phyloP scores from a whole-genome alignment of 2,888 invertebrate species.

The Corbicula japonica region DNA sequence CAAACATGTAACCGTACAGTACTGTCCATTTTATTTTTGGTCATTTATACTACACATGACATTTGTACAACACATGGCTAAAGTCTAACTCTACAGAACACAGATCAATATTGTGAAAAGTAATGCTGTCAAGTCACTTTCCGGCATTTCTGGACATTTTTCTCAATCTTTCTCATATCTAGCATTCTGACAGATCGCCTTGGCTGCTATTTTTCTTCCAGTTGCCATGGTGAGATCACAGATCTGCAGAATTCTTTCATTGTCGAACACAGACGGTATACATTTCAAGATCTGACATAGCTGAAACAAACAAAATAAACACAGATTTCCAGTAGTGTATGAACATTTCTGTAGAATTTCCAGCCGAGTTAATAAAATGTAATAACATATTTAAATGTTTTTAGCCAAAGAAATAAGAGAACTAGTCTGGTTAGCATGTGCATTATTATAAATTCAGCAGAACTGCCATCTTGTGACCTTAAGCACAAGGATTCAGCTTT shows the following conservation, averaged over 20 bases:
- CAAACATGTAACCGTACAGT: too few relatives aligned
- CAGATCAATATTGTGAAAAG: not conserved
- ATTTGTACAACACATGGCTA: too few relatives aligned
- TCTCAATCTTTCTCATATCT: conserved; percentile 51
- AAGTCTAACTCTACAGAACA: too few relatives aligned
- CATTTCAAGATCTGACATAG: conserved; percentile 92
- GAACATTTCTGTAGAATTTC: not conserved
- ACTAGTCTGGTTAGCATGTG: not conserved
- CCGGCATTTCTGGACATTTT: not conserved
- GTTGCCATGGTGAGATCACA: conserved; percentile 92
- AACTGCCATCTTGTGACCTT: too few relatives aligned
- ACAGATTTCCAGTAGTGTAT: not conserved
- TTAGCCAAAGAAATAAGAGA: not conserved
- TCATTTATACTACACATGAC: too few relatives aligned
- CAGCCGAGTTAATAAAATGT: too few relatives aligned
- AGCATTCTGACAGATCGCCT: conserved; percentile 92
- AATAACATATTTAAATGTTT: not conserved
- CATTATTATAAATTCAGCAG: too few relatives aligned
- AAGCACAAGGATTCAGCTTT: too few relatives aligned
- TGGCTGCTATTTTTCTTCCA: conserved; percentile 94
- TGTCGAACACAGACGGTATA: conserved; percentile 92
- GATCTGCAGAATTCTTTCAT: conserved; percentile 91
- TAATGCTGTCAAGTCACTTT: not conserved
- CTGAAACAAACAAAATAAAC: conserved; percentile 28
- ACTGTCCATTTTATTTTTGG: too few relatives aligned